phyloP scores from a whole-genome alignment of 1,140 invertebrate genomes.

The Globodera rostochiensis region DNA sequence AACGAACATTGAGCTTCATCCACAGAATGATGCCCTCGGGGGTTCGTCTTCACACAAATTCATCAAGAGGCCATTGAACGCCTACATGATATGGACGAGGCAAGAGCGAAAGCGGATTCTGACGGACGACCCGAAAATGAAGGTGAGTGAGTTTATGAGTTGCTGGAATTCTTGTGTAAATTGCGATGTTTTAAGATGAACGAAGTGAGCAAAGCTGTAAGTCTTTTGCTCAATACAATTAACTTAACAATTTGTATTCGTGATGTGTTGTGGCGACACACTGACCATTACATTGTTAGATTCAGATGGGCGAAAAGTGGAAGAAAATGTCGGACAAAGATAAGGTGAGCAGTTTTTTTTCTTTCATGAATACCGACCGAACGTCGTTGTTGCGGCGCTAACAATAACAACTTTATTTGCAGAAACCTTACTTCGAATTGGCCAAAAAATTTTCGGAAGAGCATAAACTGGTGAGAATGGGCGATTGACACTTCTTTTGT shows the following conservation, averaged over 20 bases:
- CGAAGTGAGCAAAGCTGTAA: conserved; percentile 46
- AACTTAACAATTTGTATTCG: conserved; percentile 14
- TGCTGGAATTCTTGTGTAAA: too few species aligned
- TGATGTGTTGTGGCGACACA: conserved; percentile 28
- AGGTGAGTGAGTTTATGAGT: conserved; percentile 50
- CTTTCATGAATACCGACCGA: not conserved
- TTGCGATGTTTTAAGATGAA: conserved; percentile 35
- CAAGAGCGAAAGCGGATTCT: conserved; percentile 69
- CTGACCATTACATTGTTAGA: conserved; percentile 30
- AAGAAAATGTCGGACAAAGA: conserved; percentile 57
- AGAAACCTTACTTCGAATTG: conserved; percentile 53
- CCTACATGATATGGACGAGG: conserved; percentile 64
- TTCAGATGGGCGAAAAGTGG: conserved; percentile 61
- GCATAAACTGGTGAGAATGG: conserved; percentile 52
- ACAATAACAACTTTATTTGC: not conserved
- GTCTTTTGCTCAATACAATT: conserved; percentile 18
- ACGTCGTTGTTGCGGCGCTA: too few species aligned
- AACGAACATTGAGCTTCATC: conserved; percentile 52
- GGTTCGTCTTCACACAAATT: conserved; percentile 46
- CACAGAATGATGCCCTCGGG: conserved; percentile 43
- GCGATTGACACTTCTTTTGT: not conserved
- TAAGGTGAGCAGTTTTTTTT: conserved; percentile 17
- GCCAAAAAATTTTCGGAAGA: conserved; percentile 49
- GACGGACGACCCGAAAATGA: conserved; percentile 51
- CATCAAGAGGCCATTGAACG: conserved; percentile 56